These are phyloP conservation scores for Clarias magur DNA, from an alignment of 2,113 vertebrate species.

Conservation along the genomic window DNA sequence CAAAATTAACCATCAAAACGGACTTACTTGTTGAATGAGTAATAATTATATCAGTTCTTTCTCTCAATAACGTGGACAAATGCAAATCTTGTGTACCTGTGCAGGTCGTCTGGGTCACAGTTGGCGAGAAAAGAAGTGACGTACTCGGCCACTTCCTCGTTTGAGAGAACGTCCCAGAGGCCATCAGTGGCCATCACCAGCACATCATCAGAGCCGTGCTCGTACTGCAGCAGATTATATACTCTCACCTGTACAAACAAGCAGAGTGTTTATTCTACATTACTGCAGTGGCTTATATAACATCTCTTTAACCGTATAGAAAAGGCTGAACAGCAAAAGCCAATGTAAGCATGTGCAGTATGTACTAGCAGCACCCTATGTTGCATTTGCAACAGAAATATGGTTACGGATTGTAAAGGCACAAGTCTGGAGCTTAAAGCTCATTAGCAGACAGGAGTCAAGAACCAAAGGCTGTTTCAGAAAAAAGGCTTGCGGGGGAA, in stretches of 20 bases:
- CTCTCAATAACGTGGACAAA: background rate
- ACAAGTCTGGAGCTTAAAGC: background rate
- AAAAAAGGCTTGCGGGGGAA: conserved; percentile 9
- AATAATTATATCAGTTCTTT: background rate
- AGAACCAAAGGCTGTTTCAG: background rate
- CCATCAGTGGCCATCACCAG: conserved; percentile 93
- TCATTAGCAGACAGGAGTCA: background rate
- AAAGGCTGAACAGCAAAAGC: background rate
- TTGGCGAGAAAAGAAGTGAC: conserved; percentile 90
- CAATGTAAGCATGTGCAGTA: background rate
- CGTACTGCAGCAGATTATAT: conserved; percentile 82
- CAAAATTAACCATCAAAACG: background rate
- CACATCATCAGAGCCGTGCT: conserved; percentile 89
- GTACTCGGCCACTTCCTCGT: conserved; percentile 91
- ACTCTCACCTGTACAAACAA: conserved; percentile 80
- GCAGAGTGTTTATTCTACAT: background rate
- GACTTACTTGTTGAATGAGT: background rate
- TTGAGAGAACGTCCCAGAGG: conserved; percentile 95
- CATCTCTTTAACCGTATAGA: background rate
- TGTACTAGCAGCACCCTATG: background rate
- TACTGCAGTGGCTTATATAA: background rate
- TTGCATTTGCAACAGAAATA: background rate
- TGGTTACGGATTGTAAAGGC: background rate
- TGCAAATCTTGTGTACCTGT: conserved; percentile 74
- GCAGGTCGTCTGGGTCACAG: conserved; percentile 92